Evolutionary conservation across 2,888 invertebrate species (phyloP), one percentile per base, ranked within the genome.

Genomic region (Oligia fasciuncula): DNA sequence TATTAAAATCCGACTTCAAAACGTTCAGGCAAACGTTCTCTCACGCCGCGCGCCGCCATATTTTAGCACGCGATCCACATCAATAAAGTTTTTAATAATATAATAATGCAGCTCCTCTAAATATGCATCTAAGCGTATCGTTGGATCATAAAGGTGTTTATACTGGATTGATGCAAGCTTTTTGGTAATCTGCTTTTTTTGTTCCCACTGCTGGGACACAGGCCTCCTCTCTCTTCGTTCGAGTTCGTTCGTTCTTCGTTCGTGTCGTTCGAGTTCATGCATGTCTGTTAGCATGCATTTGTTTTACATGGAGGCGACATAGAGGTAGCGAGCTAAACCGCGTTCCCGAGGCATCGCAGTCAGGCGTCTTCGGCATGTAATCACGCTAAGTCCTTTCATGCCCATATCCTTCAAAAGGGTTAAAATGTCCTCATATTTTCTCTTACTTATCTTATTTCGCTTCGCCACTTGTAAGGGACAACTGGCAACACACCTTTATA

Each of bases 21-120:
- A 65, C 54, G 62, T 49, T 35, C 23, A 60, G 66, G n/a, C 63
- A 54, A 76, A 67, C 46, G 76, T 69, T 77, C 43, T 70, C 67
- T 71, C 60, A 57, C 54, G 66, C 62, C 63, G 66, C 57, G 51
- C 54, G 66, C 62, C 63, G 66, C 57, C n/a, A 40, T 19, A 76
- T 70, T 49, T 83, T 63, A 73, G 51, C 80, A 84, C 63, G 73
- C 80, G 63, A 79, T 71, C 57, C n/a, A 51, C 68, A 49, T 76
- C 65, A 79, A 69, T 76, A 69, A 60, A 57, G 68, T 23, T 63
- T 60, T 65, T 43, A 68, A 66, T 57, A 35, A 46, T 17, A 62
- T 35, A 62, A 46, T 81, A 69, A 3, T 51, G 63, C 65, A 70
- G 65, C 49, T 81, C 11, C 14, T 66, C 19, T 43, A 63, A 49